Evolutionary conservation across 2,888 invertebrate genomes (phyloP), one percentile per base, ranked within the genome.

Genomic region (Agrotis clavis): DNA sequence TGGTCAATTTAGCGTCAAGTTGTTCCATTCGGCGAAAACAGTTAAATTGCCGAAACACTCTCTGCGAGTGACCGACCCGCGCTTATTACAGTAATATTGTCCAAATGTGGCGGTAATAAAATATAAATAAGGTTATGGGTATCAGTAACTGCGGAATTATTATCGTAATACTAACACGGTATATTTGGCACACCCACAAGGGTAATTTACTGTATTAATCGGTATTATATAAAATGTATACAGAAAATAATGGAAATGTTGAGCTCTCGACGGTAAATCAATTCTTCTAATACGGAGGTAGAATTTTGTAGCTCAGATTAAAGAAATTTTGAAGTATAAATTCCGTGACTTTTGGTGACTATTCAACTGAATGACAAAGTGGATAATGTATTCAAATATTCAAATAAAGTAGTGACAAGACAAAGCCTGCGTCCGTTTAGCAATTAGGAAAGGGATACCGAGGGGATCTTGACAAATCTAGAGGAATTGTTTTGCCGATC

Each of bases 361-460:
- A 51, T 60, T 50, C 35, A 64, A 19, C n/a, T 66, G 53, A 25
- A 21, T 61, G 67, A 45, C 25, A 45, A 21, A n/a, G 65, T 47
- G 61, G n/a, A 16, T 65, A 74, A 71, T 65, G 41, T 65, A 51
- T 63, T 65, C 67, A 68, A 75, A 71, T 71, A 74, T 78, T 76
- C 60, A 71, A 70, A 74, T 72, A 74, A 74, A 67, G 45, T 47
- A 62, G 35, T 30, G 61, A 62, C 16, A 47, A 70, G 65, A 59
- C 61, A 71, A 79, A 71, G 45, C 19, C n/a, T 56, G 51, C 51
- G 45, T 45, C 51, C 35, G 11, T 19, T 81, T 66, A 68, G 67
- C 67, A 82, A 81, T 79, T 80, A 51, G 57, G 30, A 56, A 77
- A 81, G 67, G 77, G 75, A 78, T 73, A 79, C 63, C 53, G 65